A percentile compares a stretch with the other conserved stretches of the same genome.
Evolutionary conservation across 2,888 invertebrate genomes (phyloP).

Genomic region (Odontothrips loti): DNA sequence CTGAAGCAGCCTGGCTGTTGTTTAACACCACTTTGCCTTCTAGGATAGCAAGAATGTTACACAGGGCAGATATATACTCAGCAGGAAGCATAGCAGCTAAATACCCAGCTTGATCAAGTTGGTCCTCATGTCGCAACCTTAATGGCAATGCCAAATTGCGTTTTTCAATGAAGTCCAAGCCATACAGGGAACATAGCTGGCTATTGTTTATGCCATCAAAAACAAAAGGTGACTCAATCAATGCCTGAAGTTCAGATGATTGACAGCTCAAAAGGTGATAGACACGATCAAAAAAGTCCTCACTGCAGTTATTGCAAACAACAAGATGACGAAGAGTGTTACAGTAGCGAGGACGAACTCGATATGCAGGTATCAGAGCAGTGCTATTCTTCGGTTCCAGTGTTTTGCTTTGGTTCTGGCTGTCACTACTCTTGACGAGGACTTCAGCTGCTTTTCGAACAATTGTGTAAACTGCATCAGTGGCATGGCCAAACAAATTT

Average conservation of each 20-base stretch:
- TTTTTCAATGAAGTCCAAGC: slow-evolving; percentile 55
- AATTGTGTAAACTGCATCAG: slow-evolving; percentile 82
- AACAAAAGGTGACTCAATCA: slow-evolving; percentile 60
- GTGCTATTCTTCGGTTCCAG: neutral
- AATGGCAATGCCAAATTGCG: slow-evolving; percentile 29
- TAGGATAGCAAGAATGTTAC: slow-evolving; percentile 67
- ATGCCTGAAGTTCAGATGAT: slow-evolving; percentile 55
- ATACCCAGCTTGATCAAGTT: slow-evolving; percentile 36
- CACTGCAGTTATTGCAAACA: slow-evolving; percentile 70
- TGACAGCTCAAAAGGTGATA: slow-evolving; percentile 71
- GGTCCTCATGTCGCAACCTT: slow-evolving; percentile 8
- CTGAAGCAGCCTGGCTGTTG: slow-evolving; percentile 54
- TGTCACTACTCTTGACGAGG: slow-evolving; percentile 66
- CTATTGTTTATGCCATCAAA: slow-evolving; percentile 58
- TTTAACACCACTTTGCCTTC: slow-evolving; percentile 64
- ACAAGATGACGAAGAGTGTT: slow-evolving; percentile 69
- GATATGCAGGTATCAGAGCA: neutral
- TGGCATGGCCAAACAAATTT: slow-evolving; percentile 79
- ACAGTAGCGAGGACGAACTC: slow-evolving; percentile 49
- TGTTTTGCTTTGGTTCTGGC: slow-evolving; percentile 48
- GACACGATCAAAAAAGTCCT: slow-evolving; percentile 63
- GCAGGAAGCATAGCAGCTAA: slow-evolving; percentile 41
- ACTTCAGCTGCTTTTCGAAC: slow-evolving; percentile 88
- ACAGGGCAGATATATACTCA: slow-evolving; percentile 70
- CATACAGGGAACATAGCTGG: slow-evolving; percentile 57